Evolutionary conservation across 1,140 invertebrate genomes (phyloP).

Genomic region (Acromyrmex echinatior): DNA sequence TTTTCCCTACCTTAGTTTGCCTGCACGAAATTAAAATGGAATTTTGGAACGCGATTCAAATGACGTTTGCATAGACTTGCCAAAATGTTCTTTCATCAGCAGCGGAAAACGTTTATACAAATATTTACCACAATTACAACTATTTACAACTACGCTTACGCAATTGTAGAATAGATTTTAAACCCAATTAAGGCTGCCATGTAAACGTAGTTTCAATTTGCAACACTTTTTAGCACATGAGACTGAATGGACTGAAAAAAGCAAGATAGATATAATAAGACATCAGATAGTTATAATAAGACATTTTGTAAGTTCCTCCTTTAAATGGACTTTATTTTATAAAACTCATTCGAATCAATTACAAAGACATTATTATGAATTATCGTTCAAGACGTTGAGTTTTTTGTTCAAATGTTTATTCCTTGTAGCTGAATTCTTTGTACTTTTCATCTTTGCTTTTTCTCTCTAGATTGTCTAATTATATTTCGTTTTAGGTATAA

Average conservation of each 20-base stretch:
- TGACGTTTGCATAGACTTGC: too few relatives aligned
- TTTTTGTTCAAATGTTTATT: background rate
- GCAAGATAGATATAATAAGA: background rate
- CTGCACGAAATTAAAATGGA: too few relatives aligned
- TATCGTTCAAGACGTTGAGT: background rate
- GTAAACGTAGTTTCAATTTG: too few relatives aligned
- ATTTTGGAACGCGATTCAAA: too few relatives aligned
- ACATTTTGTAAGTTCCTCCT: background rate
- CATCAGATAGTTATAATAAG: background rate
- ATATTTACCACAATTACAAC: too few relatives aligned
- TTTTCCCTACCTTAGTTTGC: too few relatives aligned
- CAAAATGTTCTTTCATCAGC: too few relatives aligned
- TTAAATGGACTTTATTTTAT: constrained; percentile 38
- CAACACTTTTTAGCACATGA: background rate
- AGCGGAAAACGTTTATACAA: too few relatives aligned
- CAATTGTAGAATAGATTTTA: too few relatives aligned
- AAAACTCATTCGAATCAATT: constrained; percentile 9
- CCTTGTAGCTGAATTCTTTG: background rate
- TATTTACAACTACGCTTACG: too few relatives aligned
- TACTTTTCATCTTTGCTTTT: background rate
- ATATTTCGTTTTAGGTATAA: constrained; percentile 8
- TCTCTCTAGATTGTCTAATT: background rate
- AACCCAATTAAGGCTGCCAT: too few relatives aligned
- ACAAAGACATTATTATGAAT: constrained; percentile 18
- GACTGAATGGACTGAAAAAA: background rate